Conservation (phyloP, 2,797 vertebrate species). For the Molossus alvarezi region DNA sequence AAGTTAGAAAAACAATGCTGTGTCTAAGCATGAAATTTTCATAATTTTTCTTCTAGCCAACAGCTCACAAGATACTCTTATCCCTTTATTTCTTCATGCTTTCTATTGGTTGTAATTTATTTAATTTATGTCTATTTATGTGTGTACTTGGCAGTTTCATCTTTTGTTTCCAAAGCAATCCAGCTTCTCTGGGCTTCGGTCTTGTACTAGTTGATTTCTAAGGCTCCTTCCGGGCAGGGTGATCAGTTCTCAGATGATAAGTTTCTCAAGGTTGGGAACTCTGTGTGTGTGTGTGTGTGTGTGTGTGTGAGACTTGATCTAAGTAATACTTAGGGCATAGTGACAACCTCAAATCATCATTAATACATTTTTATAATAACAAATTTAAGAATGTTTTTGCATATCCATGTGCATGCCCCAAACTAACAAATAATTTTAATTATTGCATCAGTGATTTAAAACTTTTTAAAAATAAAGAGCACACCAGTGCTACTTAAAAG, state of each 20-base stretch:
- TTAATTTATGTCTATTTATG: not conserved
- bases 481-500: conserved; percentile 79
- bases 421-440: conserved; percentile 55
- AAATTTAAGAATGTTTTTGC: conserved; percentile 17
- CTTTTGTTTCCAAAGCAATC: conserved; percentile 62
- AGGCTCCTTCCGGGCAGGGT: not conserved
- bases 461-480: conserved; percentile 73
- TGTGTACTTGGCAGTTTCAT: not conserved
- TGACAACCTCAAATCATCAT: conserved; percentile 30
- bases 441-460: conserved; percentile 80
- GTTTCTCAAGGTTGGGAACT: not conserved
- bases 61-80: not conserved
- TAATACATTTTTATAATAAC: not conserved
- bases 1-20: conserved; percentile 15
- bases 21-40: not conserved
- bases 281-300: no score
- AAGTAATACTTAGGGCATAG: not conserved
- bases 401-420: not conserved
- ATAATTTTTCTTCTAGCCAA: conserved; percentile 31
- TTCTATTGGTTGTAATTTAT: not conserved
- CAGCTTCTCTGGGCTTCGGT: conserved; percentile 12
- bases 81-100: not conserved
- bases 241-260: not conserved
- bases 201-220: not conserved
- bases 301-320: not conserved